Base-by-base conservation (phyloP, 92 coral and sea anemone genomes). In the Phenganax stokvisi region DNA sequence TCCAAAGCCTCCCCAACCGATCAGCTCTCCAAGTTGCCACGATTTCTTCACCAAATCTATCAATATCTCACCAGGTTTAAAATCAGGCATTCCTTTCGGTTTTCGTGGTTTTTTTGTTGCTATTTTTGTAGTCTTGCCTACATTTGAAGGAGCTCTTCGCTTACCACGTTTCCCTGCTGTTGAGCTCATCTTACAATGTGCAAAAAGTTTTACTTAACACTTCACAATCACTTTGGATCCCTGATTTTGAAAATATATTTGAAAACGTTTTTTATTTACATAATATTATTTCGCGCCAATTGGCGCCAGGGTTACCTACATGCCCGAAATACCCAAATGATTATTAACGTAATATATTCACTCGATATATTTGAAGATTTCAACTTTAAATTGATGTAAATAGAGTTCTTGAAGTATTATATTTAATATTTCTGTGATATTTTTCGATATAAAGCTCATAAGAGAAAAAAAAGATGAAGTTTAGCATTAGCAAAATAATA, bases 1-100 rank as follows among this genome's bases (percentile, higher is more conserved):
- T 57, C 98, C 98, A 85, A 93, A 93, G n/a, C 98, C 98, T 78
- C 98, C 98, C 98, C 98, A 93, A 7, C 97, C 98, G 54, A 93
- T 84, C 44, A 93, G 88, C 67, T 82, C 86, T 56, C 98, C 98
- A 52, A 93, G 74, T 7, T 85, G 77, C 98, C 98, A 93, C 51
- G 70, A 75, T 37, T 93, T 88, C 88, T 93, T 93, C 80, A 88
- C 74, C 16, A 93, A 84, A 80, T 93, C 98, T 1, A 90, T 90
- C 78, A 93, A 83, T 28, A 80, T 67, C 20, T 86, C 89, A 10
- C 98, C 98, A 56, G 70, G 85, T 55, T 91, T 86, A 9, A 93
- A 80, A 78, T 93, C 94, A 6, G 92, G 85, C 97, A 93, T 93
- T 70, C 98, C 98, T 78, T 87, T 87, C 4, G 98, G 98, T 71